A percentile compares a stretch with the other conserved stretches of the same genome.
Conservation (phyloP, 2,797 vertebrate genomes). For the Lithobates sylvaticus region DNA sequence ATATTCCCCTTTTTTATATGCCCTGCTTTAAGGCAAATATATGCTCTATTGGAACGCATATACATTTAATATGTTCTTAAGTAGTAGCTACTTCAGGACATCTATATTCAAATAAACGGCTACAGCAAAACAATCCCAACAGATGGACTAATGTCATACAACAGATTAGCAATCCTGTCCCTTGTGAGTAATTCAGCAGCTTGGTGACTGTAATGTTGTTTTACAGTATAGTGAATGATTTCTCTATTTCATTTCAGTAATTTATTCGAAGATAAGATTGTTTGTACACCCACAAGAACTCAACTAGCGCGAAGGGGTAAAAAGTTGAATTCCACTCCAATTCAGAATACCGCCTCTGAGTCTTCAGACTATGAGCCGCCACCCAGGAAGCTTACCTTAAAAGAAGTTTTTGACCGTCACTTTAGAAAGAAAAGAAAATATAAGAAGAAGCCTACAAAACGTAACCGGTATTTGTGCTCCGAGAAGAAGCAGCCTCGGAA, state of each 20-base stretch:
- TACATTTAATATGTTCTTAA: no score
- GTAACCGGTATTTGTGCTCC: slow-evolving; percentile 5
- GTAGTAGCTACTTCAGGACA: no score
- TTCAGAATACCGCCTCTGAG: neutral
- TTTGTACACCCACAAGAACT: slow-evolving; percentile 11
- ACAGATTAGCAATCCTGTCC: no score
- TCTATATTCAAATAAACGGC: no score
- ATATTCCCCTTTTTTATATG: no score
- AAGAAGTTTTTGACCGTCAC: slow-evolving; percentile 73
- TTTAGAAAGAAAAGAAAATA: slow-evolving; percentile 64
- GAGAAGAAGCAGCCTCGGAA: neutral
- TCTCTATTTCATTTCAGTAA: slow-evolving; percentile 44
- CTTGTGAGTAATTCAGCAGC: no score
- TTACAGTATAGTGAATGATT: neutral
- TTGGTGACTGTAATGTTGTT: no score
- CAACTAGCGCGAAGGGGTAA: rapidly evolving
- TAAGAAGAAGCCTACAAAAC: slow-evolving; percentile 17
- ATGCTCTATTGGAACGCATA: no score
- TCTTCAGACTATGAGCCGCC: slow-evolving; percentile 67
- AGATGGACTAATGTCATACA: no score
- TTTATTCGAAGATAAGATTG: slow-evolving; percentile 56
- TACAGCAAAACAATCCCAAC: no score
- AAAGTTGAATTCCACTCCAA: neutral
- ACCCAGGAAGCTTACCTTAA: slow-evolving; percentile 65
- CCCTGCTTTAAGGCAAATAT: no score